phyloP scores from a whole-genome alignment of 2,113 vertebrate species.

The Spea bombifrons region DNA sequence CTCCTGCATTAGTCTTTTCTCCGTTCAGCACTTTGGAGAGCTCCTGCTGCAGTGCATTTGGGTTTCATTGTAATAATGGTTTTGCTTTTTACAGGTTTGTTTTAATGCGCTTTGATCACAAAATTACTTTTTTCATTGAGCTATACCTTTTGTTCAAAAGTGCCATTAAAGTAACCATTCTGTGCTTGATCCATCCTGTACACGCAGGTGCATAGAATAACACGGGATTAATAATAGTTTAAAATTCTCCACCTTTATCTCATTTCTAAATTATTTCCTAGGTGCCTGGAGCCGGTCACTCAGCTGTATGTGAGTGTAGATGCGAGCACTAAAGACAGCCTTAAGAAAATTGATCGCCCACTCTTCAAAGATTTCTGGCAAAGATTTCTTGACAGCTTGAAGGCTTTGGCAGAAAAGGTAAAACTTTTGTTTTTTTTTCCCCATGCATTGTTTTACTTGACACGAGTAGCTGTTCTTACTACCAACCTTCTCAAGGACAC shows the following conservation, averaged over 20 bases:
- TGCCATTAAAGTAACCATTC: too few species aligned
- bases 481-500: background rate
- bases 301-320: conserved; percentile 95
- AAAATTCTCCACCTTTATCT: too few species aligned
- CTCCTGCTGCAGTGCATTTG: background rate
- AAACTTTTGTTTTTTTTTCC: background rate
- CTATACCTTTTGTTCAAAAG: too few species aligned
- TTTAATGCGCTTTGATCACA: too few species aligned
- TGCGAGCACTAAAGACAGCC: conserved; percentile 88
- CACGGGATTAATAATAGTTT: too few species aligned
- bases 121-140: too few species aligned
- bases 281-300: conserved; percentile 85
- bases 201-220: too few species aligned
- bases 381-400: conserved; percentile 87
- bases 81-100: too few species aligned
- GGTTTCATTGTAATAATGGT: too few species aligned
- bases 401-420: conserved; percentile 93
- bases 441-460: conserved; percentile 24
- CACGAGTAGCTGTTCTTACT: conserved; percentile 19
- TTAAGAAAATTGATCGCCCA: conserved; percentile 90
- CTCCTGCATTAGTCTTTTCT: background rate
- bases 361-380: conserved; percentile 98
- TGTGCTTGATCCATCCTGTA: too few species aligned
- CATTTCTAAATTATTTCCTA: conserved; percentile 52
- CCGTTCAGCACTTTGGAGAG: background rate